Evolutionary conservation across 2,113 vertebrate genomes (phyloP).

Genomic region (Phycodurus eques): DNA sequence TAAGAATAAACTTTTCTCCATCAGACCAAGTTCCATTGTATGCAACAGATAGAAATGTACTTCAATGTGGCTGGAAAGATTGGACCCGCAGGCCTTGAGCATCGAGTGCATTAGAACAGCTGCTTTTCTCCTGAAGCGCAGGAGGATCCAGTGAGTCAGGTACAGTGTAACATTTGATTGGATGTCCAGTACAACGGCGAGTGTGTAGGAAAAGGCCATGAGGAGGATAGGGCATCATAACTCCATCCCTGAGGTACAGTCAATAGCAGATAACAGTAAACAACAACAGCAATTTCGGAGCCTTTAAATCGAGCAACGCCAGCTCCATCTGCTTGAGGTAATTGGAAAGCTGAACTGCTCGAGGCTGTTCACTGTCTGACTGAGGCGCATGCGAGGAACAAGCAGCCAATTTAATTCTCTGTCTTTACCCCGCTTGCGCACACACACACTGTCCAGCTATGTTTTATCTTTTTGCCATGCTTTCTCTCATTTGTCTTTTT

Average conservation of each 20-base stretch:
- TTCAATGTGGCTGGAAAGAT: background rate
- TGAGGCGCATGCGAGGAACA: background rate
- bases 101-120: background rate
- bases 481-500: background rate
- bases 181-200: background rate
- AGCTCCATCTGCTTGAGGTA: conserved; percentile 4
- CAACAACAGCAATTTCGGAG: background rate
- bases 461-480: background rate
- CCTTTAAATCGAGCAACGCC: background rate
- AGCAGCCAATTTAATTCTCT: conserved; percentile 15
- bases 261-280: conserved; percentile 8
- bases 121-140: background rate
- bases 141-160: background rate
- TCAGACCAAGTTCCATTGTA: background rate
- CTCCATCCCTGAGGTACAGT: background rate
- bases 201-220: background rate
- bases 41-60: background rate
- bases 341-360: conserved; percentile 8
- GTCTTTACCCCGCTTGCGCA: background rate
- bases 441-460: background rate
- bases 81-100: background rate
- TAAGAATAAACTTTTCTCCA: background rate
- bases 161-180: background rate
- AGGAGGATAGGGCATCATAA: background rate
- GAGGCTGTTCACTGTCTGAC: background rate